These are phyloP conservation scores for Luperina testacea DNA, from an alignment of 2,888 invertebrate genomes.

Conservation along the genomic window DNA sequence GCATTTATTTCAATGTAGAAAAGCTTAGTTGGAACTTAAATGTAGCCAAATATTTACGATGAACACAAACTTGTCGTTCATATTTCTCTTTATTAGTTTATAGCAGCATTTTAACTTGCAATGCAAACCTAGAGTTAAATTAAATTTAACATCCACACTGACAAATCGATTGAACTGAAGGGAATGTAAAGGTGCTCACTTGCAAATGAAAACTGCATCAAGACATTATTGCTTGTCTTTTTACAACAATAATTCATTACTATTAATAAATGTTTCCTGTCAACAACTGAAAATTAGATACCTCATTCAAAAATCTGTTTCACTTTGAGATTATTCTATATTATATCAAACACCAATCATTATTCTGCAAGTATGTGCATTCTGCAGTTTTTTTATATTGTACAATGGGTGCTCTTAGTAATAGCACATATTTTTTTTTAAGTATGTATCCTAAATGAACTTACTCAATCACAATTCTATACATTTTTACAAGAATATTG, in stretches of 20 bases:
- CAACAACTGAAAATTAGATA: conserved; percentile 18
- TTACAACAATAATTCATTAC: conserved; percentile 6
- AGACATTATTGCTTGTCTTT: conserved; percentile 24
- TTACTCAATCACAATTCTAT: conserved; percentile 46
- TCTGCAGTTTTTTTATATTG: conserved; percentile 49
- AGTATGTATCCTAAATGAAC: conserved; percentile 46
- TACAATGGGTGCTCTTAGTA: conserved; percentile 60
- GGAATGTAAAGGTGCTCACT: conserved; percentile 64
- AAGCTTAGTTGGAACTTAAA: conserved; percentile 46
- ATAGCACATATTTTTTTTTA: conserved; percentile 46
- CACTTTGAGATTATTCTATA: conserved; percentile 28
- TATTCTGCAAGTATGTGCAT: conserved; percentile 46
- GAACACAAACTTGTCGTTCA: conserved; percentile 51
- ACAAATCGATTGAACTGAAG: conserved; percentile 63
- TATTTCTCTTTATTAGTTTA: conserved; percentile 25
- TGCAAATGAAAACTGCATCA: conserved; percentile 41
- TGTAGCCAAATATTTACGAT: conserved; percentile 53
- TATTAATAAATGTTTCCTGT: conserved; percentile 20
- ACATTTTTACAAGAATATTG: conserved; percentile 59
- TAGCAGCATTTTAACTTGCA: conserved; percentile 40
- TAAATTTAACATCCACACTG: conserved; percentile 52
- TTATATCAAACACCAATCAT: conserved; percentile 28
- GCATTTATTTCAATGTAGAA: conserved; percentile 61
- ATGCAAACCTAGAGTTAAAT: conserved; percentile 56
- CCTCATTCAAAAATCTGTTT: conserved; percentile 24